Conservation (phyloP, 2,113 vertebrate species). For the Alouatta palliata region DNA sequence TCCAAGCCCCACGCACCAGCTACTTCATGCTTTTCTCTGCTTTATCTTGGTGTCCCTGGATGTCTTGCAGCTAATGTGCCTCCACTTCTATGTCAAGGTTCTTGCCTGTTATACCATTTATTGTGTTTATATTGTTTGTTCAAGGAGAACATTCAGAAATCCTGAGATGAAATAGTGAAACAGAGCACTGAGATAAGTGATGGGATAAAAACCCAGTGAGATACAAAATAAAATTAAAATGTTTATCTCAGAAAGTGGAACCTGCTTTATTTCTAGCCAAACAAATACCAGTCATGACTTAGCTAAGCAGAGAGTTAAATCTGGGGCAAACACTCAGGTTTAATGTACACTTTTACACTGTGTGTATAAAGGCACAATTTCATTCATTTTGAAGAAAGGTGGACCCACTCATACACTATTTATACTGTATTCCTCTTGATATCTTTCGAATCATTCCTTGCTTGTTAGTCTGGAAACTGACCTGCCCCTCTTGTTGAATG, state of each 20-base stretch:
- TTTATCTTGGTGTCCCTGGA: neutral
- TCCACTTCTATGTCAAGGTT: neutral
- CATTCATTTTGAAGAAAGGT: neutral
- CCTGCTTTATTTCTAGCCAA: neutral
- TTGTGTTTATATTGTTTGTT: neutral
- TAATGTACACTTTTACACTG: neutral
- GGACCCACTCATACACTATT: accelerated
- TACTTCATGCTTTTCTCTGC: neutral
- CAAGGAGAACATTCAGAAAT: constrained; percentile 2
- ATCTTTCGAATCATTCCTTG: neutral
- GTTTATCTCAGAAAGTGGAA: neutral
- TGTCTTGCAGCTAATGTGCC: neutral
- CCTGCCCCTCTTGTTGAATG: neutral
- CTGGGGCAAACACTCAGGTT: neutral
- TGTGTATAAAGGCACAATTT: neutral
- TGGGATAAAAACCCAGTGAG: neutral
- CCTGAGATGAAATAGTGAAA: constrained; percentile 28
- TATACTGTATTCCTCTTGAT: neutral
- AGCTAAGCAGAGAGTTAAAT: neutral
- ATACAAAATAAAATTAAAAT: neutral
- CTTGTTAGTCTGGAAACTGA: neutral
- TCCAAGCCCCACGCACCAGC: neutral
- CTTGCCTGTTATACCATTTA: neutral
- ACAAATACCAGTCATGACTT: neutral
- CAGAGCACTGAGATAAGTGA: neutral